Conservation (phyloP, 1,140 invertebrate genomes). For the Palaemon carinicauda region DNA sequence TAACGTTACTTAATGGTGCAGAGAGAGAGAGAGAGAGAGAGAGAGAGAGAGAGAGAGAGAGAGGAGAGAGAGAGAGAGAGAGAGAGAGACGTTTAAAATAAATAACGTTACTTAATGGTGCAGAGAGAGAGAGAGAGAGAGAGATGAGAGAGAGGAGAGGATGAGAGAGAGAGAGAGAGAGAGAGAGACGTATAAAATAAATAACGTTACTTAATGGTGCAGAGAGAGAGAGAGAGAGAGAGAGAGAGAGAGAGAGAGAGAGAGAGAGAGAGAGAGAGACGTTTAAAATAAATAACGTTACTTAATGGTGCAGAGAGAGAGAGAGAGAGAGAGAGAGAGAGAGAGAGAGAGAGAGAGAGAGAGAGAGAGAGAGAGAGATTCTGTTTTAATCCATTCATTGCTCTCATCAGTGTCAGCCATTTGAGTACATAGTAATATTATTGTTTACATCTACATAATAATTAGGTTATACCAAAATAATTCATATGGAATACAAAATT, state of each 20-base stretch:
- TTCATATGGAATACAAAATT: too few species aligned
- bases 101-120: background rate
- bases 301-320: too few species aligned
- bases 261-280: background rate
- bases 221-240: slow-evolving; percentile 2
- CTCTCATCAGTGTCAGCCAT: too few species aligned
- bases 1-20: background rate
- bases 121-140: background rate
- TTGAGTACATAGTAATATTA: too few species aligned
- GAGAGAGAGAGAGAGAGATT: too few species aligned
- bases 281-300: too few species aligned
- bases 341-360: too few species aligned
- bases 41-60: background rate
- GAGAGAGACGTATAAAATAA: background rate
- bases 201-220: too few species aligned
- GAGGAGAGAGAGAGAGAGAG: background rate
- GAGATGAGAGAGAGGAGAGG: background rate
- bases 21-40: background rate
- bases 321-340: too few species aligned
- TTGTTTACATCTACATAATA: too few species aligned
- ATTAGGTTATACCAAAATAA: too few species aligned
- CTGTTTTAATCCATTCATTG: too few species aligned
- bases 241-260: background rate
- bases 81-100: background rate
- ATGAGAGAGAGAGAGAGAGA: background rate